Evolutionary conservation across 1,140 invertebrate genomes (phyloP).

Genomic region (Acromyrmex echinatior): DNA sequence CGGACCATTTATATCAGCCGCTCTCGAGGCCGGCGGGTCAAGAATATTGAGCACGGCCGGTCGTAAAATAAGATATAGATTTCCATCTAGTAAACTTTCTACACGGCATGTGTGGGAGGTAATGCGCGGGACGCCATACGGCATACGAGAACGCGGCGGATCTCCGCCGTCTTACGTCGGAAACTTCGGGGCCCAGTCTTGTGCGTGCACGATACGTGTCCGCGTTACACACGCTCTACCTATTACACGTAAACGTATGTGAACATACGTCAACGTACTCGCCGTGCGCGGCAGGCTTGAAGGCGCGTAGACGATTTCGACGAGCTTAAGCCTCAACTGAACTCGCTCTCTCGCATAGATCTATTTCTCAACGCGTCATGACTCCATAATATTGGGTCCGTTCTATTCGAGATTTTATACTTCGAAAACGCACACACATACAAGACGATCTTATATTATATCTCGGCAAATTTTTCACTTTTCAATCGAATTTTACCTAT

Average conservation of each 20-base stretch:
- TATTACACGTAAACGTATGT: background rate
- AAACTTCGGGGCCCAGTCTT: slow-evolving; percentile 70
- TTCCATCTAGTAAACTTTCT: slow-evolving; percentile 85
- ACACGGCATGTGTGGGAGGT: slow-evolving; percentile 81
- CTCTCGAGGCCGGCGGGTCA: slow-evolving; percentile 70
- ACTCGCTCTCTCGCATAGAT: slow-evolving; percentile 16
- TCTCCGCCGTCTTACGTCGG: slow-evolving; percentile 70
- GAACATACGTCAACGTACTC: background rate
- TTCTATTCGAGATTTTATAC: background rate
- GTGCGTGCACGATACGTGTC: slow-evolving; percentile 39
- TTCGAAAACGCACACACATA: slow-evolving; percentile 5
- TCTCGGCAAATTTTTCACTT: slow-evolving; percentile 36
- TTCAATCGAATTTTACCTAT: slow-evolving; percentile 29
- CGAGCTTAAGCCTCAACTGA: slow-evolving; percentile 16
- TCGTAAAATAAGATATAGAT: slow-evolving; percentile 85
- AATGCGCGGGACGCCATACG: slow-evolving; percentile 79
- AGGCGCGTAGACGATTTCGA: slow-evolving; percentile 58
- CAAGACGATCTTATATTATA: background rate
- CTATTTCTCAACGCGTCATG: background rate
- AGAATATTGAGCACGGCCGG: slow-evolving; percentile 80
- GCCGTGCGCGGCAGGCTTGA: slow-evolving; percentile 12
- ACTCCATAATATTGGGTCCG: background rate
- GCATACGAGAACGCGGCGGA: slow-evolving; percentile 75
- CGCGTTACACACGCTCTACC: slow-evolving; percentile 37
- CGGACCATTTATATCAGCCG: slow-evolving; percentile 76